Conservation (phyloP, 2,888 invertebrate species). For the Exocentrus adspersus region DNA sequence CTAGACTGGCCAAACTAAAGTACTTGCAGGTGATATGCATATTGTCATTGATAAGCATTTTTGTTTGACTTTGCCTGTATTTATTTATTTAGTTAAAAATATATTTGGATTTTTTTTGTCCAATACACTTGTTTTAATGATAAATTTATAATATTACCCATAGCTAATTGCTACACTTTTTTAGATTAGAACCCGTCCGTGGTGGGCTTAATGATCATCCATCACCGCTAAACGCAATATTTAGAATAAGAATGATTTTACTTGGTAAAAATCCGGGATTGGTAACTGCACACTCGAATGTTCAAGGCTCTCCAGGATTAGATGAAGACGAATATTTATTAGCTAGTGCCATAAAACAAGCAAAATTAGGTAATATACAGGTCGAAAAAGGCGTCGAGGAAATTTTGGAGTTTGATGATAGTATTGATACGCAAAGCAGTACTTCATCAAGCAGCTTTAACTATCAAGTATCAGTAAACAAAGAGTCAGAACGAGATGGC, state of each 20-base stretch:
- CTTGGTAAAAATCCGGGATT: slow-evolving; percentile 15
- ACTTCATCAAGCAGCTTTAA: slow-evolving; percentile 12
- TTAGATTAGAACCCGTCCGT: slow-evolving; percentile 4
- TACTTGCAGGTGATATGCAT: too few relatives aligned
- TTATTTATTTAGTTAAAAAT: too few relatives aligned
- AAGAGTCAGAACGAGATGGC: slow-evolving; percentile 19
- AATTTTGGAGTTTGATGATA: not conserved
- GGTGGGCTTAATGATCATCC: slow-evolving; percentile 32
- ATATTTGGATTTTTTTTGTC: slow-evolving; percentile 7
- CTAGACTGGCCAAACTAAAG: too few relatives aligned
- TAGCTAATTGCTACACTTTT: not conserved
- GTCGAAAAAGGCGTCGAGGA: not conserved
- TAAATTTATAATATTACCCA: too few relatives aligned
- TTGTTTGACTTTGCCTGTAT: too few relatives aligned
- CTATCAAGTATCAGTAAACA: not conserved
- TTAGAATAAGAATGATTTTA: not conserved
- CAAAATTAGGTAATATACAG: slow-evolving; percentile 15
- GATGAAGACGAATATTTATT: slow-evolving; percentile 26
- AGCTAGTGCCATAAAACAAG: slow-evolving; percentile 20
- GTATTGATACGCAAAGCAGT: slow-evolving; percentile 11
- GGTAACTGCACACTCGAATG: slow-evolving; percentile 17
- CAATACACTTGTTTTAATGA: too few relatives aligned
- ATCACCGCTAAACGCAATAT: slow-evolving; percentile 17
- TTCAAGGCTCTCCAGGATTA: slow-evolving; percentile 15
- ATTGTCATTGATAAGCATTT: too few relatives aligned